A percentile compares a stretch with the other conserved stretches of the same genome.
phyloP scores from a whole-genome alignment of 2,113 vertebrate genomes.

The Onychostoma macrolepis region DNA sequence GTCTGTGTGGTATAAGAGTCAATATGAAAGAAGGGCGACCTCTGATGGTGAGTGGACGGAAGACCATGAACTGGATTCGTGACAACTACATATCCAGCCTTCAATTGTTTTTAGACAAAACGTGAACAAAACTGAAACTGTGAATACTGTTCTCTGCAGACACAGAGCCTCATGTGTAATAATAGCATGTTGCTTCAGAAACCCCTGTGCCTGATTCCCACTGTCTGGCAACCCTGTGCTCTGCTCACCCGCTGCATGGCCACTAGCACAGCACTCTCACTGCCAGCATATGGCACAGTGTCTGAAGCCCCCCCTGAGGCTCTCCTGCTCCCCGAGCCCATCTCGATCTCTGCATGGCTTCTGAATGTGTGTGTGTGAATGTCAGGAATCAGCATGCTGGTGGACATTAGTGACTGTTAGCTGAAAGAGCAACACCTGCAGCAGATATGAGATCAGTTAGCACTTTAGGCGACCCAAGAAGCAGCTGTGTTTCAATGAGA shows the following conservation, averaged over 20 bases:
- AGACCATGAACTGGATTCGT: too few species aligned
- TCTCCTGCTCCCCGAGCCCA: neutral
- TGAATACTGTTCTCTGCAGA: neutral
- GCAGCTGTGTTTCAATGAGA: neutral
- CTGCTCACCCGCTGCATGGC: constrained; percentile 28
- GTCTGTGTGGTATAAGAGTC: too few species aligned
- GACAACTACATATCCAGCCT: neutral
- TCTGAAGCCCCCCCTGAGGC: constrained; percentile 19
- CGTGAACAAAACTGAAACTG: neutral
- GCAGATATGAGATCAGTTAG: constrained; percentile 13
- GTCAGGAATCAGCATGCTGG: neutral
- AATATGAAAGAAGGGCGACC: too few species aligned
- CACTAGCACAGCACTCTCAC: constrained; percentile 8
- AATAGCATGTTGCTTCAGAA: neutral
- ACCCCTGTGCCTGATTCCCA: constrained; percentile 18
- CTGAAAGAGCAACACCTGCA: neutral
- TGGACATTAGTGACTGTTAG: neutral
- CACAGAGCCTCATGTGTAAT: neutral
- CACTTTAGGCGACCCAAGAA: constrained; percentile 4
- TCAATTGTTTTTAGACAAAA: neutral
- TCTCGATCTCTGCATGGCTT: neutral
- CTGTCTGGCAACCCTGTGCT: constrained; percentile 22
- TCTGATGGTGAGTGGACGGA: too few species aligned
- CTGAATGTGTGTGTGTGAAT: constrained; percentile 17
- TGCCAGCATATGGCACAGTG: constrained; percentile 28